These are phyloP conservation scores for Perca flavescens DNA, from an alignment of 2,113 vertebrate genomes.

Conservation along the genomic window DNA sequence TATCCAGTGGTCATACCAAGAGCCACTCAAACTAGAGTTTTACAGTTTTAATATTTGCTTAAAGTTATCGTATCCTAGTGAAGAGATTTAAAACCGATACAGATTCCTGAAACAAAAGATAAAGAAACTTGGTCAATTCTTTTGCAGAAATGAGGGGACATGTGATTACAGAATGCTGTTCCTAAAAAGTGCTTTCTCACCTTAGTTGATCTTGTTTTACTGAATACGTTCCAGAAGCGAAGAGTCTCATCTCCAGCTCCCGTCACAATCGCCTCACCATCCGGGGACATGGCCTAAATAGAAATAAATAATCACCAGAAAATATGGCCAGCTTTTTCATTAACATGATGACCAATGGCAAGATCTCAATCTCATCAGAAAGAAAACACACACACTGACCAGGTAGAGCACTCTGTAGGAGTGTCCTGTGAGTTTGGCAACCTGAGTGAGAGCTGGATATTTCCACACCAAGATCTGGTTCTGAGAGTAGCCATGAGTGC, in stretches of 20 bases:
- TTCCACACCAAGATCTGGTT: constrained; percentile 98
- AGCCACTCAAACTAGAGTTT: background rate
- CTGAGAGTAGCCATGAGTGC: constrained; percentile 95
- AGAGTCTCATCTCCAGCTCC: constrained; percentile 95
- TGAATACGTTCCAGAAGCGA: constrained; percentile 96
- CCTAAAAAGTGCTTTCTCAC: constrained; percentile 70
- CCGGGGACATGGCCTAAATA: constrained; percentile 93
- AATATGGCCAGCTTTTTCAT: background rate
- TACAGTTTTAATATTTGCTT: constrained; percentile 20
- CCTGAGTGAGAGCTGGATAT: constrained; percentile 93
- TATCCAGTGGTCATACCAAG: background rate
- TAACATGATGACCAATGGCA: background rate
- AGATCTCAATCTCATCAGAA: background rate
- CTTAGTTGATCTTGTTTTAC: constrained; percentile 96
- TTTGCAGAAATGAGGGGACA: background rate
- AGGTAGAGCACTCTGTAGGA: constrained; percentile 93
- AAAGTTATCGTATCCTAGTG: constrained; percentile 78
- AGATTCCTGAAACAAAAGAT: constrained; percentile 73
- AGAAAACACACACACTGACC: constrained; percentile 74
- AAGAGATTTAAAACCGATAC: constrained; percentile 84
- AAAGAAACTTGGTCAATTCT: background rate
- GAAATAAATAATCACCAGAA: background rate
- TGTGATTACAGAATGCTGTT: background rate
- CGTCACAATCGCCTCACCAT: constrained; percentile 95
- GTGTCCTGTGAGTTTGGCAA: constrained; percentile 94